Evolutionary conservation across 2,797 vertebrate genomes (phyloP).

Genomic region (Danio jaintianensis): DNA sequence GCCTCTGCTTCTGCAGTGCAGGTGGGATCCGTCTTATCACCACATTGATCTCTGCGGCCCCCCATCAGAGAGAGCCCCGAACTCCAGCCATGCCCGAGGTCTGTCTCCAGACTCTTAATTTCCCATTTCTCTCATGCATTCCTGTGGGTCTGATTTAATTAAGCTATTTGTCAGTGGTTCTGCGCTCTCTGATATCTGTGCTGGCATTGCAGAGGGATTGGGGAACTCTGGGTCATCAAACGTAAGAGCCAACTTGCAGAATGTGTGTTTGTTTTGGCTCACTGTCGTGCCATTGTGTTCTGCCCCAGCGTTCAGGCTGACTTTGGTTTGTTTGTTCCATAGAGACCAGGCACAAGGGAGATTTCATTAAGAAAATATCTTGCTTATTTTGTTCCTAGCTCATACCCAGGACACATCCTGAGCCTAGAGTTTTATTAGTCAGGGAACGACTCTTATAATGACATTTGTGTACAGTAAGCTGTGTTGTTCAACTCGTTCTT

Average conservation of each 20-base stretch:
- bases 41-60: constrained; percentile 23
- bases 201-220: not conserved
- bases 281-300: constrained; percentile 18
- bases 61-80: constrained; percentile 1
- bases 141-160: constrained; percentile 32
- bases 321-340: not conserved
- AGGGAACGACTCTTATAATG: constrained; percentile 5
- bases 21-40: not conserved
- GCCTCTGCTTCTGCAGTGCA: not conserved
- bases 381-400: constrained; percentile 6
- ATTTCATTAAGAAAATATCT: constrained; percentile 25
- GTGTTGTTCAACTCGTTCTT: constrained; percentile 16
- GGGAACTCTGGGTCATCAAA: constrained; percentile 39
- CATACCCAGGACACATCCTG: not conserved
- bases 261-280: constrained; percentile 20
- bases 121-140: constrained; percentile 29
- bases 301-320: not conserved
- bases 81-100: not conserved
- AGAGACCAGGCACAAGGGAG: constrained; percentile 3
- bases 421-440: constrained; percentile 25
- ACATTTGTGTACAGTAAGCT: not conserved
- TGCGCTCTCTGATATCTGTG: constrained; percentile 20
- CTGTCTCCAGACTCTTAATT: constrained; percentile 43
- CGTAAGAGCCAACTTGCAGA: not conserved
- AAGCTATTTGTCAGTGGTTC: constrained; percentile 33